Conservation (phyloP, 2,888 invertebrate species). For the Galeopsomyia nigrocyanea region DNA sequence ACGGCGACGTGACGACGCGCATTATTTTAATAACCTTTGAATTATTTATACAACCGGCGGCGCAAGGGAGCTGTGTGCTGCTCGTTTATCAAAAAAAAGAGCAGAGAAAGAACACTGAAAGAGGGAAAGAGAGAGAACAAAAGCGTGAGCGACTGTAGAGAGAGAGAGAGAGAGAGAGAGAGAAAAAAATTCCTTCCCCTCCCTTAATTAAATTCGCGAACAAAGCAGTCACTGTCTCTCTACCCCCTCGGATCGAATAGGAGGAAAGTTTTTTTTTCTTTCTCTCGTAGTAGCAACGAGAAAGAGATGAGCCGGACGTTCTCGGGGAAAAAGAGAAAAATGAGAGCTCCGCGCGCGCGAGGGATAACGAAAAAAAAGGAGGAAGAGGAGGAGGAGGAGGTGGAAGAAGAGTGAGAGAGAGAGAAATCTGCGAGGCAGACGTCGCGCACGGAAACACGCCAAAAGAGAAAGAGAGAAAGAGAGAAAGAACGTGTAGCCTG, state of each 20-base stretch:
- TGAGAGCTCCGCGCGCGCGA: slow-evolving; percentile 15
- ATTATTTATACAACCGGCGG: slow-evolving; percentile 41
- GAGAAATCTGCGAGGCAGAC: slow-evolving; percentile 21
- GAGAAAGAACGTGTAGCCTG: slow-evolving; percentile 2
- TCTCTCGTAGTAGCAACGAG: not conserved
- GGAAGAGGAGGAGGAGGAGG: slow-evolving; percentile 7
- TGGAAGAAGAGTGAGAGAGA: slow-evolving; percentile 24
- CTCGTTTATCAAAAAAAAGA: slow-evolving; percentile 39
- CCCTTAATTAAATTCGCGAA: slow-evolving; percentile 49
- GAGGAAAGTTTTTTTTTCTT: slow-evolving; percentile 46
- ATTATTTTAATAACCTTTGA: slow-evolving; percentile 44
- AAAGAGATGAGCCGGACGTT: slow-evolving; percentile 34
- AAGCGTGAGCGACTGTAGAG: not conserved
- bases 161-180: slow-evolving; percentile 19
- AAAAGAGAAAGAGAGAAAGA: slow-evolving; percentile 22
- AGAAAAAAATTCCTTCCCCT: slow-evolving; percentile 37
- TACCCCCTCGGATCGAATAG: slow-evolving; percentile 48
- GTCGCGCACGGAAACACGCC: slow-evolving; percentile 21
- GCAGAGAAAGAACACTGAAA: not conserved
- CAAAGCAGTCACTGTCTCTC: slow-evolving; percentile 46
- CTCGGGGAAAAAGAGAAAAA: slow-evolving; percentile 32
- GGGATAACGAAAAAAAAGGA: slow-evolving; percentile 29
- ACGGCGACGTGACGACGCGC: slow-evolving; percentile 23
- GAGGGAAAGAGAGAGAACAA: slow-evolving; percentile 17
- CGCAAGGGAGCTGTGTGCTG: slow-evolving; percentile 2